Evolutionary conservation across 1,140 invertebrate species (phyloP).

Genomic region (Drosophila triauraria): DNA sequence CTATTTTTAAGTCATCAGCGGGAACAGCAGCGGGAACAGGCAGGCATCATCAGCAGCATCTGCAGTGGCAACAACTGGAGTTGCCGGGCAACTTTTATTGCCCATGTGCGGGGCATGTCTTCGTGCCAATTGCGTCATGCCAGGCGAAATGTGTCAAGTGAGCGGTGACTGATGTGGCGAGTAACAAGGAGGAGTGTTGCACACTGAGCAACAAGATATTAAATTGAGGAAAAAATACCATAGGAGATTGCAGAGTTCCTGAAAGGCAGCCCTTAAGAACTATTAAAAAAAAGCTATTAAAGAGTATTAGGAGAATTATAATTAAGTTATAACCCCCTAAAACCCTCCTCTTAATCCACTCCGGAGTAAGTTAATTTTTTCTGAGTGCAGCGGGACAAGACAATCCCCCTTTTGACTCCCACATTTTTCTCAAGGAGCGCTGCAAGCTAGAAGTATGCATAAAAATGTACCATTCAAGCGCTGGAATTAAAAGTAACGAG

Average conservation of each 20-base stretch:
- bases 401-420: constrained; percentile 6
- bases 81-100: constrained; percentile 58
- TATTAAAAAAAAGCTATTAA: background rate
- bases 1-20: constrained; percentile 68
- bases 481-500: constrained; percentile 58
- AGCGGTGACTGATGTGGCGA: constrained; percentile 84
- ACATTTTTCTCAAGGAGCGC: constrained; percentile 19
- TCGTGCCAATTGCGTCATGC: constrained; percentile 72
- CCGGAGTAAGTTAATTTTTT: background rate
- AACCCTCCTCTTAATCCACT: background rate
- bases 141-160: constrained; percentile 82
- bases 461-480: constrained; percentile 62
- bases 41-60: background rate
- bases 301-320: background rate
- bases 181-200: constrained; percentile 63
- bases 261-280: accelerated
- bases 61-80: constrained; percentile 27
- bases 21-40: background rate
- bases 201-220: constrained; percentile 5
- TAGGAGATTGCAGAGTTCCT: too few species aligned
- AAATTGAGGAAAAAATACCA: background rate
- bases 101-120: constrained; percentile 69
- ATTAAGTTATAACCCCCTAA: too few species aligned
- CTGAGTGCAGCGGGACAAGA: constrained; percentile 21
- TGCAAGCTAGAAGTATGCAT: constrained; percentile 53